Conservation (phyloP, 2,888 invertebrate species). For the Dysmachus trigonus region DNA sequence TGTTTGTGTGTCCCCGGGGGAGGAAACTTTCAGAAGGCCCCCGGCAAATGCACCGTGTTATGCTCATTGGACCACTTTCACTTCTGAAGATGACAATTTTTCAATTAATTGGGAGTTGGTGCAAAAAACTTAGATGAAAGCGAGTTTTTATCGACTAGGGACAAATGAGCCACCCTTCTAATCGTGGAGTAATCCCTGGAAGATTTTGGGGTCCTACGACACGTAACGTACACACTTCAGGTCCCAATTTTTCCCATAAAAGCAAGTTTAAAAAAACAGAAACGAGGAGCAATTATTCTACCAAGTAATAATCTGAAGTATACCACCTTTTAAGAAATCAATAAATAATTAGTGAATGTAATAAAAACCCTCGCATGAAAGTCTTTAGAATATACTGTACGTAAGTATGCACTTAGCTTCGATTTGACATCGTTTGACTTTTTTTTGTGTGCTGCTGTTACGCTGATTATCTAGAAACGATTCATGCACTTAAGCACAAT, state of each 20-base stretch:
- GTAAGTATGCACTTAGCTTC: no score
- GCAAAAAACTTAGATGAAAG: not conserved
- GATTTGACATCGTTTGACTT: no score
- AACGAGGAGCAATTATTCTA: not conserved
- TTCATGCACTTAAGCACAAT: no score
- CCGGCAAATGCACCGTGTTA: not conserved
- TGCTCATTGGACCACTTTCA: not conserved
- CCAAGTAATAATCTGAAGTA: not conserved
- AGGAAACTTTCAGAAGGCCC: not conserved
- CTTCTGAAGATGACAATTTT: slow-evolving; percentile 8
- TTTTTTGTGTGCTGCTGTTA: no score
- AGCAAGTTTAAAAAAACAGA: not conserved
- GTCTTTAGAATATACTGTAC: no score
- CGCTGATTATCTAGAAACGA: no score
- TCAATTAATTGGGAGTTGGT: not conserved
- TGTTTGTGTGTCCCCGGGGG: slow-evolving; percentile 8
- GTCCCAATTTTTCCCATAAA: not conserved
- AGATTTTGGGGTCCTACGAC: not conserved
- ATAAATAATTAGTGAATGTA: no score
- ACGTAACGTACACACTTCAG: not conserved
- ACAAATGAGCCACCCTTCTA: not conserved
- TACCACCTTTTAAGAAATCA: no score
- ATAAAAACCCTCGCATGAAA: no score
- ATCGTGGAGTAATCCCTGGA: not conserved
- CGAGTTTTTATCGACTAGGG: not conserved